A percentile compares a stretch with the other conserved stretches of the same genome.
Conservation (phyloP, 2,797 vertebrate genomes). For the Onychomys arenicola region DNA sequence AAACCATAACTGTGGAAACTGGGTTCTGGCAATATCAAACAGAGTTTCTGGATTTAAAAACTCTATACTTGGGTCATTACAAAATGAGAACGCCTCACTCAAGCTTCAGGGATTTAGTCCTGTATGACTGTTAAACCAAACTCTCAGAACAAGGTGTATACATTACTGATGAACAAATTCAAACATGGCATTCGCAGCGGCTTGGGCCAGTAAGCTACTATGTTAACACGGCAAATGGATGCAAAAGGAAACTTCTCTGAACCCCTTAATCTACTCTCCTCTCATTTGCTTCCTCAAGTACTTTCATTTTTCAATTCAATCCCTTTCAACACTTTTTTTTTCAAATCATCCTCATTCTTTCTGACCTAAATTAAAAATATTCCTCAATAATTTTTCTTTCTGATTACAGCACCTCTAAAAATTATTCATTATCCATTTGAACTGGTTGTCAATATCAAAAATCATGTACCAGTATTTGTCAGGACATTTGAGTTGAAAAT, state of each 20-base stretch:
- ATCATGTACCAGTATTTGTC: neutral
- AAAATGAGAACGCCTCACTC: neutral
- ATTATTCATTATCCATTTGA: neutral
- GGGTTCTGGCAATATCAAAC: constrained; percentile 93
- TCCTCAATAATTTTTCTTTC: constrained; percentile 31
- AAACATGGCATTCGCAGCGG: neutral
- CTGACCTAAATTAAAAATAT: constrained; percentile 3
- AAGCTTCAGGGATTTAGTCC: neutral
- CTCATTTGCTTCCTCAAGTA: neutral
- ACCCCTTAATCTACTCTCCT: neutral
- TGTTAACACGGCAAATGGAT: neutral
- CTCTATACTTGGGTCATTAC: neutral
- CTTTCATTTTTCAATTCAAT: neutral
- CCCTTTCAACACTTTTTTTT: neutral
- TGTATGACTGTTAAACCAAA: neutral
- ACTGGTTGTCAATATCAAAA: constrained; percentile 10
- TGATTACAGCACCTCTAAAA: constrained; percentile 3
- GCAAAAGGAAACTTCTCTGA: neutral
- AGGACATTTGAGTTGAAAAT: neutral
- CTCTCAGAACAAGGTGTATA: neutral
- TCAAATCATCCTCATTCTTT: neutral
- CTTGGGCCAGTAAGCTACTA: neutral
- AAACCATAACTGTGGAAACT: constrained; percentile 92
- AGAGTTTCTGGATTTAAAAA: constrained; percentile 89
- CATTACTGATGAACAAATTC: constrained; percentile 22